Evolutionary conservation across 2,888 invertebrate species (phyloP).

Genomic region (Pantelozetes paolii): DNA sequence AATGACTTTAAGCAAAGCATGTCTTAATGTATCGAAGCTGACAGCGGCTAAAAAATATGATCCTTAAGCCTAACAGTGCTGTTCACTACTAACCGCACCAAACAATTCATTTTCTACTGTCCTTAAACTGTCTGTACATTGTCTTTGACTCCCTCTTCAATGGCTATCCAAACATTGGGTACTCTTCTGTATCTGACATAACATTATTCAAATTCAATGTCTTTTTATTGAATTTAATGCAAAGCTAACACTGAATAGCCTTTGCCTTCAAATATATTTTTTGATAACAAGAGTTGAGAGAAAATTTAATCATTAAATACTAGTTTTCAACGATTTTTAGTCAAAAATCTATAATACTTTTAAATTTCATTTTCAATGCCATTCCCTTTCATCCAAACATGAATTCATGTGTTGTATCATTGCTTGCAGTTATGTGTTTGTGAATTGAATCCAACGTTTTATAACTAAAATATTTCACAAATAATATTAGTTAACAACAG

Average conservation of each 20-base stretch:
- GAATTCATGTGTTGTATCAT: no score
- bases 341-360: neutral
- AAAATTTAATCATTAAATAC: neutral
- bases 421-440: no score
- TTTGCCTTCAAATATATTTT: neutral
- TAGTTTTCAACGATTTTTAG: neutral
- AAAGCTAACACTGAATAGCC: neutral
- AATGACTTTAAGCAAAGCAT: conserved; percentile 6
- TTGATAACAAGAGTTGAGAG: neutral
- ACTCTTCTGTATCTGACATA: neutral
- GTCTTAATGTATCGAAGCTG: conserved; percentile 18
- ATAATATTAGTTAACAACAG: neutral
- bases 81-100: neutral
- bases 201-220: conserved; percentile 13
- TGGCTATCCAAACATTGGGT: neutral
- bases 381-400: no score
- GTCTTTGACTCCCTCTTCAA: neutral
- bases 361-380: neutral
- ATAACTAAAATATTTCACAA: no score
- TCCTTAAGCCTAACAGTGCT: neutral
- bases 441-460: no score
- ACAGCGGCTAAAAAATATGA: neutral
- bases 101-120: neutral
- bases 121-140: neutral
- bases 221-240: conserved; percentile 19